Conservation (phyloP, 37 sponge, comb jelly and placozoan genomes). For the Beroe ovata region DNA sequence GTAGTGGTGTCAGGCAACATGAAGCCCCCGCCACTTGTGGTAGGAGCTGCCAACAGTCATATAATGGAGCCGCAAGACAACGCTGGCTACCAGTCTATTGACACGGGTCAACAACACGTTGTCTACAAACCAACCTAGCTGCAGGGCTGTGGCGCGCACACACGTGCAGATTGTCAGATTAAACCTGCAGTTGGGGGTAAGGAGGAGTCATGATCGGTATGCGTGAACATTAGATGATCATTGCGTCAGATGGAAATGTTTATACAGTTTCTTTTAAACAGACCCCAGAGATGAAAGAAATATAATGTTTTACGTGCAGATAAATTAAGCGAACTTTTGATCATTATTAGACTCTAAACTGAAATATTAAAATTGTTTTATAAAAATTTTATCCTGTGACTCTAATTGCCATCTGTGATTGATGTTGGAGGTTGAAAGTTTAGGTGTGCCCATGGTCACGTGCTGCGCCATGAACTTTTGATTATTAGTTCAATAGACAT, state of each 20-base stretch:
- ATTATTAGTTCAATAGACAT: too few species aligned
- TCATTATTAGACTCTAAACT: background rate
- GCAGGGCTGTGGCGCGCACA: too few species aligned
- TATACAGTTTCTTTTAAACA: background rate
- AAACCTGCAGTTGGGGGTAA: too few species aligned
- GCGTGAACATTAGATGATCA: too few species aligned
- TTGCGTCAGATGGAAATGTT: background rate
- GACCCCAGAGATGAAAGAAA: background rate
- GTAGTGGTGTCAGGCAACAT: background rate
- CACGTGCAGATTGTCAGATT: too few species aligned
- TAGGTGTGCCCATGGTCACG: too few species aligned
- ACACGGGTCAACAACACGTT: conserved; percentile 11
- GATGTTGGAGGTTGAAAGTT: too few species aligned
- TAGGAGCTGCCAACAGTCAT: background rate
- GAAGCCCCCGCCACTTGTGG: background rate
- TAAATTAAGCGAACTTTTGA: background rate
- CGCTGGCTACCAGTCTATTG: conserved; percentile 25
- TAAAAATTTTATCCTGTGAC: background rate
- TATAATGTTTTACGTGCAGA: background rate
- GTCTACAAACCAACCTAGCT: conserved; percentile 29
- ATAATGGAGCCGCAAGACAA: background rate
- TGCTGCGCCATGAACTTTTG: too few species aligned
- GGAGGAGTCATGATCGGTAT: too few species aligned
- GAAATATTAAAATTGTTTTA: background rate
- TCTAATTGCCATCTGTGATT: background rate